Evolutionary conservation across 1,140 invertebrate genomes (phyloP), one percentile per base, ranked within the genome.

Genomic region (Pogonognathellus flavescens): DNA sequence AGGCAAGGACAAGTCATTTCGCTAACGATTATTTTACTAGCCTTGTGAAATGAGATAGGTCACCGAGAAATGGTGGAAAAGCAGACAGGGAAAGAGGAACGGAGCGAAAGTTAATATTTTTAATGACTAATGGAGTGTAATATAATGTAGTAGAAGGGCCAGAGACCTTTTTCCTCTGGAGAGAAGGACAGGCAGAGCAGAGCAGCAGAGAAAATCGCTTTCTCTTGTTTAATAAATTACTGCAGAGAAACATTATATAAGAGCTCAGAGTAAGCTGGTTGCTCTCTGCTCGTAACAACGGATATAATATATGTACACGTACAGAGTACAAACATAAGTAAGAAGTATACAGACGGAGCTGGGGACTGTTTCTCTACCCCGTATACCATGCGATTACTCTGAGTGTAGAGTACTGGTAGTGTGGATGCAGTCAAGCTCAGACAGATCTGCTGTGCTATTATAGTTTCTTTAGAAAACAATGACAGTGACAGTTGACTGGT

Each of bases 141-240:
- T 76, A 76, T 41, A 49, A 50, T 50, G 41, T n/a, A 50, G 53
- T 57, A 57, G 53, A 49, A 76, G 70, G 41, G 70, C 70, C n/a
- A 50, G 59, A 3, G 70, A 76, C 25, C 41, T 66, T 66, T 66
- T 66, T 66, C 22, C 62, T 66, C 62, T 31, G 22, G 62, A 66
- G 62, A 66, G 62, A 20, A 31, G 41, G 10, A 31, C 5, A 25
- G 14, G 62, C 62, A 31, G 41, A n/a, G 70, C 5, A 25, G 14
- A 76, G 70, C 41, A 50, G 41, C 13, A 76, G 31, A 76, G 31
- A 76, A 76, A 76, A 16, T 50, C 41, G 16, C 70, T 76, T 25
- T 50, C 70, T 76, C 70, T 76, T 76, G 31, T 76, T 76, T 76
- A 76, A 76, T 76, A 76, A 76, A 76, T 76, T 76, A 76, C 70